Evolutionary conservation across 2,113 vertebrate genomes (phyloP).

Genomic region (Bos indicus): DNA sequence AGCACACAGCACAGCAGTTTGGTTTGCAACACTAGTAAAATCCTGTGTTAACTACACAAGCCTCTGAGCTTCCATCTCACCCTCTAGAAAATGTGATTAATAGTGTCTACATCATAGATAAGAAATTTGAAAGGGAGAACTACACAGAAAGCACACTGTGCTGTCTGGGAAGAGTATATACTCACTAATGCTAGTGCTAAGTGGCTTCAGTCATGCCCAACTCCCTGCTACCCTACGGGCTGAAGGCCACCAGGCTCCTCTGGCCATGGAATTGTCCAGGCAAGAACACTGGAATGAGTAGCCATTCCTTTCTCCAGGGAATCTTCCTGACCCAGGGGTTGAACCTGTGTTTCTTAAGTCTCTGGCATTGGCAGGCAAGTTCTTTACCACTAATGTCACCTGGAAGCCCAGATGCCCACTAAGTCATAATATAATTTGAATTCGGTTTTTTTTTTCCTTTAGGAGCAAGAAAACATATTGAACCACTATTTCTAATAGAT

Average conservation of each 20-base stretch:
- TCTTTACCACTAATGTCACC: no score
- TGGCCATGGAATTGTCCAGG: no score
- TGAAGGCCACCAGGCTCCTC: no score
- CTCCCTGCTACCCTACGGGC: no score
- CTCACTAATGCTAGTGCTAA: no score
- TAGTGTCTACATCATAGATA: not conserved
- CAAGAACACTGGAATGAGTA: no score
- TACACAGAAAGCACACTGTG: fast-evolving
- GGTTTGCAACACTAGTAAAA: not conserved
- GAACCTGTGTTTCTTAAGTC: no score
- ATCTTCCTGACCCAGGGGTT: no score
- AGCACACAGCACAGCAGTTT: not conserved
- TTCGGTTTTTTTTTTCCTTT: not conserved
- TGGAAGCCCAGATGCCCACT: no score
- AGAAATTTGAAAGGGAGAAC: not conserved
- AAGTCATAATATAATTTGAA: not conserved
- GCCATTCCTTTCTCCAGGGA: no score
- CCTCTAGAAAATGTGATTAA: not conserved
- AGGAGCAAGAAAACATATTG: not conserved
- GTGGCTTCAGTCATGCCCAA: no score
- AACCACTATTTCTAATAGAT: not conserved
- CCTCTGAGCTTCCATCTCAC: not conserved
- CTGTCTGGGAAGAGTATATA: not conserved
- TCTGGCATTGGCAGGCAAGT: no score
- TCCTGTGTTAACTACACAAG: not conserved